Conservation (phyloP, 2,797 vertebrate genomes). For the Catharus ustulatus region DNA sequence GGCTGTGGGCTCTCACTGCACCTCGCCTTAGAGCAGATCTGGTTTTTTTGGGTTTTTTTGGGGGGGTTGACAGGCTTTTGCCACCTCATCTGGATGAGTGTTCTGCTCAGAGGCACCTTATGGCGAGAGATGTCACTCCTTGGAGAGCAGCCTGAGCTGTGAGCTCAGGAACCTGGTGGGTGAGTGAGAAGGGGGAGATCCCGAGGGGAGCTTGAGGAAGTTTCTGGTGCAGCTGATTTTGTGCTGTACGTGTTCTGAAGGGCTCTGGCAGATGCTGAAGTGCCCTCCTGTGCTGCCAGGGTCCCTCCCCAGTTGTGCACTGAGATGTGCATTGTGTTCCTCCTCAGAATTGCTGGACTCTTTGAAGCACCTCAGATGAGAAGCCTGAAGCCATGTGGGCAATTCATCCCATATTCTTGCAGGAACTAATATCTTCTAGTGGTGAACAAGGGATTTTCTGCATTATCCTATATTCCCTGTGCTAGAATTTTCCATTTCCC, state of each 20-base stretch:
- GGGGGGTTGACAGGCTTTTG: background rate
- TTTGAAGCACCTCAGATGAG: background rate
- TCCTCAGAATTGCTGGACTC: background rate
- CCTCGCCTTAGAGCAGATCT: background rate
- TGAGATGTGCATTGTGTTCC: background rate
- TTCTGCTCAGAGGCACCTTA: background rate
- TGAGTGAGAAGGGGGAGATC: background rate
- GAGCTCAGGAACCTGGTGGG: background rate
- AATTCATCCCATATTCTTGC: background rate
- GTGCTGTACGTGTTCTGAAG: background rate
- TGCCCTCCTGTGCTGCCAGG: background rate
- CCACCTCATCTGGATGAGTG: background rate
- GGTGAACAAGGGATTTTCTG: background rate
- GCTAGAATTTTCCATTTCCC: conserved; percentile 1
- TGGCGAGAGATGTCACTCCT: background rate
- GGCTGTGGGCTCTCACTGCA: background rate
- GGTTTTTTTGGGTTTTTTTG: background rate
- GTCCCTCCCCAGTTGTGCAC: background rate
- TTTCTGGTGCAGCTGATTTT: background rate
- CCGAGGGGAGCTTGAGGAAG: background rate
- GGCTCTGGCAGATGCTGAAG: background rate
- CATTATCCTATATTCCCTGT: background rate
- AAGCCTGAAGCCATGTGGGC: background rate
- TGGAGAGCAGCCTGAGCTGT: background rate
- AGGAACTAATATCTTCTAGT: background rate